Percentiles rank a stretch among this genome's conserved stretches.
These are phyloP conservation scores for Hypotaenidia okinawae DNA, from an alignment of 2,797 vertebrate species.

Conservation along the genomic window DNA sequence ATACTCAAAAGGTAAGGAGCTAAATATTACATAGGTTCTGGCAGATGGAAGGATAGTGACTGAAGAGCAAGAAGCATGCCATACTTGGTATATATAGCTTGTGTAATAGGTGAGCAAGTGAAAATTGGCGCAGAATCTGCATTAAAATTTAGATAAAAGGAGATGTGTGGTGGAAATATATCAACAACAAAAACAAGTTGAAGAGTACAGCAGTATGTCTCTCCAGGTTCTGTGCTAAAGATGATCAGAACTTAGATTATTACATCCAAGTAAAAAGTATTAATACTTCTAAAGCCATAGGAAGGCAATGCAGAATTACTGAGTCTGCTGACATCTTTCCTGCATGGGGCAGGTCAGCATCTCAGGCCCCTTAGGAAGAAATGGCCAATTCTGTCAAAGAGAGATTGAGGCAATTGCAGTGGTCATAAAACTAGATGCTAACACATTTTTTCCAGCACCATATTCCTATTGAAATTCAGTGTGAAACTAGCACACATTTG, in stretches of 20 bases:
- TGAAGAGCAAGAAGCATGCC: background rate
- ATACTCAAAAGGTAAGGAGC: background rate
- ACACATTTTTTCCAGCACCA: background rate
- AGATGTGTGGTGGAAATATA: background rate
- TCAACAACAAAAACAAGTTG: background rate
- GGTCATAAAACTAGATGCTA: background rate
- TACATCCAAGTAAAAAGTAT: background rate
- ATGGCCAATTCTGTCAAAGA: background rate
- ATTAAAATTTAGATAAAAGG: background rate
- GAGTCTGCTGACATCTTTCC: background rate
- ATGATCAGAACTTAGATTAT: background rate
- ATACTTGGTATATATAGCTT: background rate
- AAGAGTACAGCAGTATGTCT: background rate
- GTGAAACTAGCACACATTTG: background rate
- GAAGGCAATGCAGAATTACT: background rate
- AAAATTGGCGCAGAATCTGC: background rate
- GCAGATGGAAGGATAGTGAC: background rate
- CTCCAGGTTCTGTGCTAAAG: background rate
- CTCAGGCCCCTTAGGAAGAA: background rate
- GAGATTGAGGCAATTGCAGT: background rate
- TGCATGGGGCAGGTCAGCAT: background rate
- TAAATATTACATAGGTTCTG: background rate
- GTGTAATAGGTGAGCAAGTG: background rate
- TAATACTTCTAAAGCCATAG: background rate
- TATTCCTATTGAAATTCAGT: background rate